These are phyloP conservation scores for Semibalanus balanoides DNA, from an alignment of 1,140 invertebrate genomes.

Conservation along the genomic window DNA sequence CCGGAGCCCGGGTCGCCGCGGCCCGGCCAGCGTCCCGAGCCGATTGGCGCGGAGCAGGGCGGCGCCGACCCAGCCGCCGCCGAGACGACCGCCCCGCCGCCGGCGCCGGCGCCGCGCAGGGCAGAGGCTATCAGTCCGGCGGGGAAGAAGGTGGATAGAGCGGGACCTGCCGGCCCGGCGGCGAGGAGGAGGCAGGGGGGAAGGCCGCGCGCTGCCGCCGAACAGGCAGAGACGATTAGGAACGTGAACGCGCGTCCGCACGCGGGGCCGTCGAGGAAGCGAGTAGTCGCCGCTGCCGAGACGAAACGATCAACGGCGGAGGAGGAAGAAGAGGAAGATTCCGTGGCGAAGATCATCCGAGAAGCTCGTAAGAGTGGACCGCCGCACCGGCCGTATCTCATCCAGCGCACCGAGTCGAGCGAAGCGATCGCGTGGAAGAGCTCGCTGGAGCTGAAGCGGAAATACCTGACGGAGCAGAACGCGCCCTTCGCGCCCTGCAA, in stretches of 20 bases:
- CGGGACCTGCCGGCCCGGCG: too few species aligned
- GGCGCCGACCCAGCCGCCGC: too few species aligned
- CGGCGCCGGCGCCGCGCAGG: too few species aligned
- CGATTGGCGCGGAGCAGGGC: background rate
- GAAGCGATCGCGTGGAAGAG: conserved; percentile 71
- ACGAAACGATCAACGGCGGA: background rate
- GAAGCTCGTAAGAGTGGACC: background rate
- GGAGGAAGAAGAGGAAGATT: background rate
- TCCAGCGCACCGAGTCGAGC: conserved; percentile 65
- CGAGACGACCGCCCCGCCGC: background rate
- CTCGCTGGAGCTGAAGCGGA: conserved; percentile 66
- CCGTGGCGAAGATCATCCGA: background rate
- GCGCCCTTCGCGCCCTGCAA: conserved; percentile 36
- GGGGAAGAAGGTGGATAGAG: too few species aligned
- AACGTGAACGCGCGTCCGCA: background rate
- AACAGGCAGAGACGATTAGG: background rate
- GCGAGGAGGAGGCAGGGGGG: too few species aligned
- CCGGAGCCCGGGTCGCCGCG: background rate
- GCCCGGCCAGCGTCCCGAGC: background rate
- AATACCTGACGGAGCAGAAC: conserved; percentile 45
- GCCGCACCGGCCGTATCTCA: conserved; percentile 25
- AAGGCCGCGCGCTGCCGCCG: too few species aligned
- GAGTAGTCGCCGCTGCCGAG: background rate
- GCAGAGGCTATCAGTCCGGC: too few species aligned
- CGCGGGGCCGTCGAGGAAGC: background rate